Percentiles rank a stretch among this genome's conserved stretches.
Evolutionary conservation across 2,888 invertebrate genomes (phyloP).

Genomic region (Epinotia ramella): DNA sequence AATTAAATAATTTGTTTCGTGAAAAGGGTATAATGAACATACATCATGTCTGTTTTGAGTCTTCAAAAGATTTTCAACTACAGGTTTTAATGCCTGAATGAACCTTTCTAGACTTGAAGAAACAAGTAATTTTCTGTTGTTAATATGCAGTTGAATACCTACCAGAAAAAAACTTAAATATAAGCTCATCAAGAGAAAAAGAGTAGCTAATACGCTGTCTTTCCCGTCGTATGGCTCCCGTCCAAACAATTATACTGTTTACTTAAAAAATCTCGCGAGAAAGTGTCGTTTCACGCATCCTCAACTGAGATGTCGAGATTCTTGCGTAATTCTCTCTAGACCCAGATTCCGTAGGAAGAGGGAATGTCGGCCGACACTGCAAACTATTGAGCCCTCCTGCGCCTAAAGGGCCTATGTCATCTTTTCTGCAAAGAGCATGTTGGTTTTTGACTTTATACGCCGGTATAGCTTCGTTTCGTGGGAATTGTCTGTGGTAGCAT

Average conservation of each 20-base stretch:
- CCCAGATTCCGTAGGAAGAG: conserved; percentile 52
- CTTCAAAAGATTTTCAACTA: not conserved
- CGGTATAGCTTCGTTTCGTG: conserved; percentile 56
- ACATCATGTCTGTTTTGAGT: not conserved
- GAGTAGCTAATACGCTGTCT: conserved; percentile 14
- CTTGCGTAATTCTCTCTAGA: conserved; percentile 53
- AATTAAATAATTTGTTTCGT: no score
- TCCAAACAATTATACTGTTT: conserved; percentile 30
- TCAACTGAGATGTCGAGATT: conserved; percentile 50
- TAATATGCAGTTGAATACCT: no score
- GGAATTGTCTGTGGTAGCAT: conserved; percentile 65
- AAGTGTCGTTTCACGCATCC: conserved; percentile 51
- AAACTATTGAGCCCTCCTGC: conserved; percentile 23
- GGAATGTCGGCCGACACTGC: conserved; percentile 47
- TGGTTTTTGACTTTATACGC: not conserved
- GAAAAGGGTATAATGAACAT: no score
- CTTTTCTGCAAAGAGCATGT: not conserved
- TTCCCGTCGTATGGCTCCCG: conserved; percentile 5
- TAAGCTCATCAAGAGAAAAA: conserved; percentile 6
- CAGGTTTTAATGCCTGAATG: no score
- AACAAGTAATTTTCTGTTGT: no score
- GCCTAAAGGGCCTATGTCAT: conserved; percentile 1
- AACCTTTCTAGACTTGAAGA: no score
- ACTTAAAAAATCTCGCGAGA: conserved; percentile 36
- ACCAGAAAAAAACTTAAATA: not conserved